A percentile compares a stretch with the other conserved stretches of the same genome.
phyloP scores from a whole-genome alignment of 2,113 vertebrate genomes.

The Cottus gobio region DNA sequence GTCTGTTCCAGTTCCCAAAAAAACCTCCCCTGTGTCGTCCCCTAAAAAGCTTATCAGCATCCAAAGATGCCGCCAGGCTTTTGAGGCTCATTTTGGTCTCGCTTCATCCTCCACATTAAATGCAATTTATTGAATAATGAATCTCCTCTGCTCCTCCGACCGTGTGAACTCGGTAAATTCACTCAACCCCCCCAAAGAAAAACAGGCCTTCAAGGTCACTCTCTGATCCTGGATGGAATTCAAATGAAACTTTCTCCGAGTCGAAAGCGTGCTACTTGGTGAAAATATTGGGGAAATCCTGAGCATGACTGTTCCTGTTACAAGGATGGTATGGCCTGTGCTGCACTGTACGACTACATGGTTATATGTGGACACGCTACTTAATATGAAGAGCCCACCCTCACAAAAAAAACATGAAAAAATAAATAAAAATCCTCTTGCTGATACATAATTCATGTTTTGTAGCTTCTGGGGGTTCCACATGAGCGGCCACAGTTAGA shows the following conservation, averaged over 20 bases:
- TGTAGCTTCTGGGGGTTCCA: slow-evolving; percentile 77
- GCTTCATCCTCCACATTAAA: slow-evolving; percentile 69
- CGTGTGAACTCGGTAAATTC: slow-evolving; percentile 51
- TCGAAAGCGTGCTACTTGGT: slow-evolving; percentile 21
- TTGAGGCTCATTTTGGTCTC: slow-evolving; percentile 64
- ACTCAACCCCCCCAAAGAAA: slow-evolving; percentile 18
- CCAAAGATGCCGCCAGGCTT: slow-evolving; percentile 55
- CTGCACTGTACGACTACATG: slow-evolving; percentile 10
- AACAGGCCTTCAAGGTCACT: slow-evolving; percentile 38
- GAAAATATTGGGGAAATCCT: slow-evolving; percentile 41
- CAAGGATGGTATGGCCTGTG: slow-evolving; percentile 1
- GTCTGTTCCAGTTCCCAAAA: slow-evolving; percentile 57
- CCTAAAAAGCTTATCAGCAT: slow-evolving; percentile 61
- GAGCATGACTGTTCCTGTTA: slow-evolving; percentile 1
- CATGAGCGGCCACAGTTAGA: slow-evolving; percentile 74
- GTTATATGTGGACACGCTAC: slow-evolving; percentile 36
- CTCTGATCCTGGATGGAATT: slow-evolving; percentile 40
- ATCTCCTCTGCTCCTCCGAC: slow-evolving; percentile 59
- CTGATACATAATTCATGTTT: slow-evolving; percentile 79
- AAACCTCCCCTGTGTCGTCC: slow-evolving; percentile 39
- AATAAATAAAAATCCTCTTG: slow-evolving; percentile 49
- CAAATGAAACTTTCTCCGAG: slow-evolving; percentile 38
- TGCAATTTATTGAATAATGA: slow-evolving; percentile 72
- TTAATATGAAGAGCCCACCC: slow-evolving; percentile 42
- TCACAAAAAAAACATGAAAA: slow-evolving; percentile 50